Percentiles rank a stretch among this genome's conserved stretches.
Evolutionary conservation across 2,797 vertebrate genomes (phyloP).

Genomic region (Nannoperca obscura): DNA sequence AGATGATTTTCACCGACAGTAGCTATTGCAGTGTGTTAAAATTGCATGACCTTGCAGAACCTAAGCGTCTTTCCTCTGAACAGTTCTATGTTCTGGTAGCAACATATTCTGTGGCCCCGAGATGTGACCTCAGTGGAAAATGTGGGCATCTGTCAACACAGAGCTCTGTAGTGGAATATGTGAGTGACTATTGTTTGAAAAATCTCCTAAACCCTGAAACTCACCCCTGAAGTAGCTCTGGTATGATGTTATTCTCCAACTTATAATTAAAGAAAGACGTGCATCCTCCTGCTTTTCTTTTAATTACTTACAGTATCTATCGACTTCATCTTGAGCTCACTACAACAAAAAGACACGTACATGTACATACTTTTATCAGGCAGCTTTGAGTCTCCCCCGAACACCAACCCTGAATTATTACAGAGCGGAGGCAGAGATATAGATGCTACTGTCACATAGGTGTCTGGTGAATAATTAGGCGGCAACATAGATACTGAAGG

Average conservation of each 20-base stretch:
- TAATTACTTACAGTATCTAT: not conserved
- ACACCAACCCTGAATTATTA: constrained; percentile 43
- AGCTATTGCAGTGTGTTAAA: constrained; percentile 12
- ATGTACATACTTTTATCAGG: constrained; percentile 19
- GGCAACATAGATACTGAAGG: constrained; percentile 30
- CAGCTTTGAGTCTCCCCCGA: constrained; percentile 25
- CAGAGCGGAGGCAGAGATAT: constrained; percentile 33
- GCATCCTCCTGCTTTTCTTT: constrained; percentile 7
- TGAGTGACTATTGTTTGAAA: constrained; percentile 36
- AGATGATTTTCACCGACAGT: constrained; percentile 41
- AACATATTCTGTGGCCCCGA: constrained; percentile 10
- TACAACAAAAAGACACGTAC: constrained; percentile 11
- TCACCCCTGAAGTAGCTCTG: constrained; percentile 31
- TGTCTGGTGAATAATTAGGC: constrained; percentile 37
- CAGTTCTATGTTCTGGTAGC: constrained; percentile 15
- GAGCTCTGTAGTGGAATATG: constrained; percentile 30
- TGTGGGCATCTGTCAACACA: constrained; percentile 26
- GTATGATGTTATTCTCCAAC: constrained; percentile 7
- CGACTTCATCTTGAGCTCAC: not conserved
- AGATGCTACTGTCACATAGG: constrained; percentile 43
- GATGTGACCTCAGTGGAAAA: constrained; percentile 44
- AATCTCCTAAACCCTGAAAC: constrained; percentile 16
- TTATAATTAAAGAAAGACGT: constrained; percentile 22
- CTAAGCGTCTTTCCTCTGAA: constrained; percentile 16
- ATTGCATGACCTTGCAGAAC: constrained; percentile 21